phyloP scores from a whole-genome alignment of 2,113 vertebrate genomes.

The Camelus bactrianus region DNA sequence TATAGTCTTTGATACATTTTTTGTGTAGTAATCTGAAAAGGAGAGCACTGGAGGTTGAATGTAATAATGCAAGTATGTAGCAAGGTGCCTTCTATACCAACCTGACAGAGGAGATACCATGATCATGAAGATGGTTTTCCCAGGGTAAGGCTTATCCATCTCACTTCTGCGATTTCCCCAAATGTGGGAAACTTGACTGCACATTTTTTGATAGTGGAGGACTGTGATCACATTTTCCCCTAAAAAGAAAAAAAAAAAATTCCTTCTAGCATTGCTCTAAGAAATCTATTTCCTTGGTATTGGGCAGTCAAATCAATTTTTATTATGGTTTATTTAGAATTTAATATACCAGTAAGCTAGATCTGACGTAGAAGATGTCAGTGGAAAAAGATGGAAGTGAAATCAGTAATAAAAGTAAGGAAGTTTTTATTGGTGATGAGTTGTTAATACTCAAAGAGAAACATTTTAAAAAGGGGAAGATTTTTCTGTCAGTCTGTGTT shows the following conservation, averaged over 20 bases:
- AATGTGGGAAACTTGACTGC: neutral
- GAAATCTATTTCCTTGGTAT: neutral
- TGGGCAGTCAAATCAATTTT: slow-evolving; percentile 25
- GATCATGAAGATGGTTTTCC: neutral
- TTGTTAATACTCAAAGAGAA: slow-evolving; percentile 52
- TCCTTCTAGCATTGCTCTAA: neutral
- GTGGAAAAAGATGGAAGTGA: neutral
- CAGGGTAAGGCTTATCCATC: neutral
- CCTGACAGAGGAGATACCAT: neutral
- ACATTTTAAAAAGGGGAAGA: neutral
- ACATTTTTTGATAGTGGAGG: neutral
- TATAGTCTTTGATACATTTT: neutral
- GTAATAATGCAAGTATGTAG: neutral
- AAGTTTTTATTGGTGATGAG: slow-evolving; percentile 18
- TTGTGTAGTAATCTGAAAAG: neutral
- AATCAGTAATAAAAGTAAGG: slow-evolving; percentile 11
- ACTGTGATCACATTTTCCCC: neutral
- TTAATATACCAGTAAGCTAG: slow-evolving; percentile 30
- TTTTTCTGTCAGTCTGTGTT: slow-evolving; percentile 19
- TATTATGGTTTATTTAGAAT: slow-evolving; percentile 44
- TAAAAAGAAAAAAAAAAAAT: neutral
- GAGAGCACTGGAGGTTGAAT: neutral
- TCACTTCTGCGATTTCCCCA: neutral
- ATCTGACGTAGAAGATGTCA: slow-evolving; percentile 6
- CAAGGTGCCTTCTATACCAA: neutral